These are phyloP conservation scores for Petrocephalus schoutedeni DNA, from an alignment of 2,797 vertebrate genomes.

Conservation along the genomic window DNA sequence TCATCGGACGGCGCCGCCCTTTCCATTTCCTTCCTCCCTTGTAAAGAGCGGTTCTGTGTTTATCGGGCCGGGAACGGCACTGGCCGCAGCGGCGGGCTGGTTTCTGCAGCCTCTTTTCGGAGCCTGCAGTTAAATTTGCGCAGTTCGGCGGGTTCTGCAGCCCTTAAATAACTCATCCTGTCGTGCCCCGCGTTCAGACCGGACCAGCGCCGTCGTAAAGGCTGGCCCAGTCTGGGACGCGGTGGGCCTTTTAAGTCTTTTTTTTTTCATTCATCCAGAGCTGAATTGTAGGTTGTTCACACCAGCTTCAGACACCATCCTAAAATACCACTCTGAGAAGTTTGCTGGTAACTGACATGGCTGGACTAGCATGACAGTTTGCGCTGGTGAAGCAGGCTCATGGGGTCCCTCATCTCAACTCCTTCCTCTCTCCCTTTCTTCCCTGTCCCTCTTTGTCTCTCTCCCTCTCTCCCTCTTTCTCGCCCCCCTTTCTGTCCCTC, in stretches of 20 bases:
- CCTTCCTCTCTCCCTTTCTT: neutral
- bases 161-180: neutral
- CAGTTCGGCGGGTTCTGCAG: neutral
- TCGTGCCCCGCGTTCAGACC: neutral
- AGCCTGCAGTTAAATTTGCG: neutral
- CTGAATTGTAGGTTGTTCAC: neutral
- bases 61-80: neutral
- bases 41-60: slow-evolving; percentile 1
- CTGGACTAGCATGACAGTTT: neutral
- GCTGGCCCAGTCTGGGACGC: neutral
- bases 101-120: neutral
- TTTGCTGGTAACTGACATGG: neutral
- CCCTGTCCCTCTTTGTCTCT: neutral
- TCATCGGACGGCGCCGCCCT: no score
- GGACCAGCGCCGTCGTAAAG: neutral
- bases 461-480: neutral
- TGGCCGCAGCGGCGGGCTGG: neutral
- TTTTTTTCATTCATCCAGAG: neutral
- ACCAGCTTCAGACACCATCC: neutral
- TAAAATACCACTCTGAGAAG: slow-evolving; percentile 5
- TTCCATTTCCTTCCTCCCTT: neutral
- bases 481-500: neutral
- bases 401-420: neutral
- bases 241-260: neutral
- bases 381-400: neutral